Percentiles rank a stretch among this genome's conserved stretches.
phyloP scores from a whole-genome alignment of 2,888 invertebrate species.

The Thecocarcelia acutangulata region DNA sequence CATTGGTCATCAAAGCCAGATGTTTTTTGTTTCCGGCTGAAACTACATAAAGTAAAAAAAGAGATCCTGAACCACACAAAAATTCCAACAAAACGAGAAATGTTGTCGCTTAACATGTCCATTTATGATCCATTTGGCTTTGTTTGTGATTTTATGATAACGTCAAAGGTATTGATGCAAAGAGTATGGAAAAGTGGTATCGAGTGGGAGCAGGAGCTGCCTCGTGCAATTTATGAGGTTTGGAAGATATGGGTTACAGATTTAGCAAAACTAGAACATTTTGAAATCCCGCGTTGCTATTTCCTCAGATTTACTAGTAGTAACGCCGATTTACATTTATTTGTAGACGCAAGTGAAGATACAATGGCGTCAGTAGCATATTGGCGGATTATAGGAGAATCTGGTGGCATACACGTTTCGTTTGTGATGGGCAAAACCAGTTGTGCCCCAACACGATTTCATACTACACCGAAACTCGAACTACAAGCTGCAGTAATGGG shows the following conservation, averaged over 20 bases:
- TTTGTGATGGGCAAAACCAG: conserved; percentile 16
- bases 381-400: background rate
- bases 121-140: conserved; percentile 32
- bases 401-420: background rate
- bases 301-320: too few species aligned
- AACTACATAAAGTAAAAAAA: background rate
- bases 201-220: conserved; percentile 20
- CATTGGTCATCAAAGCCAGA: background rate
- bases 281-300: conserved; percentile 6
- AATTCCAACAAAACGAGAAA: conserved; percentile 29
- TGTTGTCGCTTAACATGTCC: conserved; percentile 3
- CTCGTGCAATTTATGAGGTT: background rate
- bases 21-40: background rate
- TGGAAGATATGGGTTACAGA: conserved; percentile 8
- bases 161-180: conserved; percentile 26
- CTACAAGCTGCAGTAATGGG: too few species aligned
- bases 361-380: conserved; percentile 5
- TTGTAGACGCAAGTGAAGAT: conserved; percentile 15
- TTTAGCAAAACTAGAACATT: background rate
- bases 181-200: conserved; percentile 9
- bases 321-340: conserved; percentile 6
- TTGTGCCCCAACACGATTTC: background rate
- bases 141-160: conserved; percentile 2
- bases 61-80: too few species aligned
- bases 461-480: too few species aligned